Evolutionary conservation across 2,113 vertebrate genomes (phyloP), one percentile per base, ranked within the genome.

Genomic region (Dolichotis patagonum): DNA sequence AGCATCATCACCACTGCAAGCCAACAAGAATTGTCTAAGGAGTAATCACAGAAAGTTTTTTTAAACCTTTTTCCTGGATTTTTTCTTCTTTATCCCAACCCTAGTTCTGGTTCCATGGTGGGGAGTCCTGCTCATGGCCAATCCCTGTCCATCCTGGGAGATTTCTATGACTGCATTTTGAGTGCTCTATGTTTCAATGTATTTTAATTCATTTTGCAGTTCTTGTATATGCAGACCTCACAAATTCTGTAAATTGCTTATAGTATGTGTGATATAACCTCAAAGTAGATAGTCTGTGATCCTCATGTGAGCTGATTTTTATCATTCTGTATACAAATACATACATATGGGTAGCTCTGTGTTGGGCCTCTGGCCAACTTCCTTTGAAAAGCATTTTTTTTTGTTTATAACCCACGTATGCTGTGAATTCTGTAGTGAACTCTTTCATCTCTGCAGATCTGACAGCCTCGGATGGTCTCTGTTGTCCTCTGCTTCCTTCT

Each of bases 151-250:
- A 98, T 98, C 98, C 93, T 80, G 98, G 97, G 97, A 98, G 98
- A 98, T 98, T 99, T 98, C 97, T 98, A 98, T 98, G 98, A 98
- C 98, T 98, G 98, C 97, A 99, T 98, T 98, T 98, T 98, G 98
- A 98, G 98, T 96, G 93, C 98, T 98, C 93, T 99, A 97, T 99
- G 99, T 98, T 99, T 99, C 98, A 97, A 91, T 99, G 98, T 99
- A 98, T 98, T 98, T 98, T 98, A 97, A 99, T 97, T 98, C 95
- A 98, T 98, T 98, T 98, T 97, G 97, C 98, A 98, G 97, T 96
- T 98, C 90, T 95, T 98, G 98, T 98, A 98, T 98, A 98, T 98
- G 98, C 98, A 98, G 98, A 98, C 93, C 73, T 98, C 97, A 98
- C 78, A 90, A 98, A 98, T 98, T 98, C 98, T 98, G 98, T 98